Base-by-base conservation (phyloP, 1,140 invertebrate genomes). In the Pseudomyrmex sp. region DNA sequence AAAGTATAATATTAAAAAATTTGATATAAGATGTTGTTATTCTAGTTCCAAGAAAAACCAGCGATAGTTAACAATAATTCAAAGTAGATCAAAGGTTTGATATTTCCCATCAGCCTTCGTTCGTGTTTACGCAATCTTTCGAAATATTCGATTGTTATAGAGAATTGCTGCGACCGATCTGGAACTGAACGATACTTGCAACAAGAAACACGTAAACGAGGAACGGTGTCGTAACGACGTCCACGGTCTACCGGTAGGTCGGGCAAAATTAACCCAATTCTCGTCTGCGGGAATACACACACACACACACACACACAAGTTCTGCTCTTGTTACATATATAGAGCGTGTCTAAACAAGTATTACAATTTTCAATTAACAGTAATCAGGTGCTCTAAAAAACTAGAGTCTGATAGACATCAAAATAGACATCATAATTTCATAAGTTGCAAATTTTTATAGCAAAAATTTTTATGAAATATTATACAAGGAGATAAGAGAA, bases 171-270 rank as follows among this genome's bases (percentile, higher is more conserved):
- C 35, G 75, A 69, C 54, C 20, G 44, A 80, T 72, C 23, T 58
- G 54, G 1, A 18, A 15, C 20, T n/a, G 75, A 79, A 79, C 54
- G 54, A 8, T 59, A 80, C 66, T 26, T 72, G 76, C 66, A 59
- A 58, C 66, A 72, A 77, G 50, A 77, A 77, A 68, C 63, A 58
- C 65, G 76, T 79, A 79, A 70, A 79, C 54, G 76, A 69, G 52
- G 12, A 8, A 50, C 20, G n/a, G 20, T 61, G 65, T 72, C 54
- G 76, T 50, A 72, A 80, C 66, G 10, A 35, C 2, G n/a, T 44
- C 72, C 48, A 48, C 9, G 23, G n/a, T 13, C 48, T 76, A 35
- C 76, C 5, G 54, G 44, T 23, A 79, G 66, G 12, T 56, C 54
- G 18, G 5, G 44, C 15, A 58, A 79, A 70, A 79, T 65, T 79